Conservation (phyloP, 1,140 invertebrate genomes). For the Lasioglossum baleicum region DNA sequence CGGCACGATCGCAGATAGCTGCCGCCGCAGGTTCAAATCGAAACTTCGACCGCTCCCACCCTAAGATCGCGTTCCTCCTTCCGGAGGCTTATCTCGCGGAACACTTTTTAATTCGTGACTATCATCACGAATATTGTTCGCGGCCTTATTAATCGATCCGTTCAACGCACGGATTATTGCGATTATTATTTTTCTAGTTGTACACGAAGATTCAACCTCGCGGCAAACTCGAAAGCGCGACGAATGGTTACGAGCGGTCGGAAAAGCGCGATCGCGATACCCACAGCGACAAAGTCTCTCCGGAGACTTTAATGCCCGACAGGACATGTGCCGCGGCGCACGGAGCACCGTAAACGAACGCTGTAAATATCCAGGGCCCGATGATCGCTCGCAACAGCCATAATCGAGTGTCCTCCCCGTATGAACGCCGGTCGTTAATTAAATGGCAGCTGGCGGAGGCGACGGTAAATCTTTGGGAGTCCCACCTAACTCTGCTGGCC, state of each 20-base stretch:
- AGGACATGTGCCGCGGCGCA: background rate
- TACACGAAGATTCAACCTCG: background rate
- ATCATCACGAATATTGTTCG: constrained; percentile 54
- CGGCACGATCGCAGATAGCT: constrained; percentile 71
- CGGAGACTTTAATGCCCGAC: background rate
- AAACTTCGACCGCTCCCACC: constrained; percentile 17
- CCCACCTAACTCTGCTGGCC: too few relatives aligned
- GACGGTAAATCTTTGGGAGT: constrained; percentile 27
- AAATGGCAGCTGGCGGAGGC: constrained; percentile 6
- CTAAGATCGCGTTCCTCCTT: constrained; percentile 17
- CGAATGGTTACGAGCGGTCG: background rate
- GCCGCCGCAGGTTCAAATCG: constrained; percentile 61
- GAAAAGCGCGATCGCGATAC: background rate
- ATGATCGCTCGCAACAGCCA: background rate
- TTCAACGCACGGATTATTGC: too few relatives aligned
- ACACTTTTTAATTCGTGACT: constrained; percentile 50
- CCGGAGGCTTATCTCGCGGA: constrained; percentile 49
- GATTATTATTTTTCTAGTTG: constrained; percentile 41
- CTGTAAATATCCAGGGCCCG: background rate
- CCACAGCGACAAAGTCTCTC: background rate
- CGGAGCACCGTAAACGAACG: background rate
- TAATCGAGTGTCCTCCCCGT: background rate
- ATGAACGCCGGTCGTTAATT: background rate
- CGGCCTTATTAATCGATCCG: constrained; percentile 39
- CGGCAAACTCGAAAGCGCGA: background rate